Base-by-base conservation (phyloP, 2,888 invertebrate species). In the Phyto melanocephala region DNA sequence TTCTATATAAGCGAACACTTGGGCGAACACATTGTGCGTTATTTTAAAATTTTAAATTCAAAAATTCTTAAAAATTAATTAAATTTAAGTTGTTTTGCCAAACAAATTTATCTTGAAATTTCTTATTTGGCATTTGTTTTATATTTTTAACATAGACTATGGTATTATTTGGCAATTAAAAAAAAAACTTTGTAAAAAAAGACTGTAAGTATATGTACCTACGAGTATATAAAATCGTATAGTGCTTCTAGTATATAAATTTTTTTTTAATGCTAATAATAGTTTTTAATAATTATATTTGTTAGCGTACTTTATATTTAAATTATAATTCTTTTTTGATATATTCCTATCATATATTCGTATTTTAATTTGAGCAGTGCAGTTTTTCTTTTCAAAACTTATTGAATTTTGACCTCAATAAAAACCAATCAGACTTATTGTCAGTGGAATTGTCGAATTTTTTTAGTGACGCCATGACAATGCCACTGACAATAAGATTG, bases 1-100 rank as follows among this genome's bases (percentile, higher is more conserved):
- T 90, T 90, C 80, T 90, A 89, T 78, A 89, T 90, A n/a, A 88
- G 85, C 50, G 88, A 89, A 75, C 86, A 88, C 74, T 85, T 90
- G 42, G 91, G 89, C 13, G 88, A 89, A 81, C 88, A 91, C 84
- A 85, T 91, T 13, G 86, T 90, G 15, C 86, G 88, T 75, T 91
- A 91, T 84, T 84, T 90, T 5, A 89, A 87, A 84, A 87, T 90
- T 63, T 85, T 90, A 42, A 86, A 87, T 80, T 76, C 82, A 45
- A 71, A 79, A 60, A 60, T 54, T 15, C 37, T 60, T 2, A 60
- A 65, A 28, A 63, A 65, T 52, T 75, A 75, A 82, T 37, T 70
- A 58, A 78, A 20, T 75, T 62, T 54, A 28, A 13, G 13, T 22
- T 50, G 11, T 63, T 50, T 37, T 17, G 13, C 15, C 24, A 62